These are phyloP conservation scores for Eupsilia transversa DNA, from an alignment of 2,888 invertebrate genomes.

Conservation along the genomic window DNA sequence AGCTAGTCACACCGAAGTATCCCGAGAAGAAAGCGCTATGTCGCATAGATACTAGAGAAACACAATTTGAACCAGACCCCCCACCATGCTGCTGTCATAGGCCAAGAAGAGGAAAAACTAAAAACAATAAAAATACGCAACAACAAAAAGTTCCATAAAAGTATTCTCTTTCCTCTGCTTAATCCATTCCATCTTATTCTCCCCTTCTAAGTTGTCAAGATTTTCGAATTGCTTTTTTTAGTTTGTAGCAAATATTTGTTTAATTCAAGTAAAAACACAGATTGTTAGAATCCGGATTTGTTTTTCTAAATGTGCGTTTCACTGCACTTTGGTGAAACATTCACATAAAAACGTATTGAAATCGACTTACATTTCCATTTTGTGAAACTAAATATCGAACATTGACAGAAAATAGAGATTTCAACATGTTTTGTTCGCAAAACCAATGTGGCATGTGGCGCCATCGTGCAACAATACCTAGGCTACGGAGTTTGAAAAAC, in stretches of 20 bases:
- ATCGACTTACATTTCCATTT: too few species aligned
- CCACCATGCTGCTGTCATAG: constrained; percentile 75
- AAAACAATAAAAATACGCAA: background rate
- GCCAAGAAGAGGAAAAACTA: constrained; percentile 69
- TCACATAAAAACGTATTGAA: too few species aligned
- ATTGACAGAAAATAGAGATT: too few species aligned
- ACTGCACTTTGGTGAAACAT: too few species aligned
- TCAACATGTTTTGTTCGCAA: too few species aligned
- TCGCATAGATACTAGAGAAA: constrained; percentile 84
- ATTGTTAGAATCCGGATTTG: background rate
- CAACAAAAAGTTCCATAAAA: background rate
- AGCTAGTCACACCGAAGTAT: constrained; percentile 92
- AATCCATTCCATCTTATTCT: constrained; percentile 54
- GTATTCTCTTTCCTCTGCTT: background rate
- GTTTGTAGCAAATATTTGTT: background rate
- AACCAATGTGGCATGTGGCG: background rate
- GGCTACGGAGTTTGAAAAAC: too few species aligned
- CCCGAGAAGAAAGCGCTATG: constrained; percentile 88
- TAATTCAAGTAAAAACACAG: background rate
- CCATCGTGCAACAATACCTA: background rate
- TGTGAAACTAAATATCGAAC: too few species aligned
- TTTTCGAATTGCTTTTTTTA: constrained; percentile 23
- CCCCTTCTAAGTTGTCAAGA: constrained; percentile 50
- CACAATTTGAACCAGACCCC: constrained; percentile 83
- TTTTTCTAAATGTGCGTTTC: too few species aligned